Conservation (phyloP, 2,888 invertebrate genomes). For the Oxyteleia sp. region DNA sequence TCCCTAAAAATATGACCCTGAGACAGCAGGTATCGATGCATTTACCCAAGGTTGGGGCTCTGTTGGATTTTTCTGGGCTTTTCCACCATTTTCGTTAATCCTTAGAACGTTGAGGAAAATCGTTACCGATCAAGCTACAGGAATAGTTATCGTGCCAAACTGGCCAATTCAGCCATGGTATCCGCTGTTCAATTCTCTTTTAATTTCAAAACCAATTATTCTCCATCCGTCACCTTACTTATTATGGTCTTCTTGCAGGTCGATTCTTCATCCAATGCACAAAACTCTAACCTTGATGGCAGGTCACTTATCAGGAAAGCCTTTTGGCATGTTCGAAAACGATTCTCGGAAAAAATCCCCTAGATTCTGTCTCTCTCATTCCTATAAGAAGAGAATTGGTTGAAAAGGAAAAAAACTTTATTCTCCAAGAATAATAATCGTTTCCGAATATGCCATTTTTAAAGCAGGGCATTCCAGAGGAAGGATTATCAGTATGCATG, state of each 20-base stretch:
- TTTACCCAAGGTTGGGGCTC: not conserved
- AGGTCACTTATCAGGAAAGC: constrained; percentile 26
- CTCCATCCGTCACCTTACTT: constrained; percentile 1
- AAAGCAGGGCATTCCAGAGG: constrained; percentile 10
- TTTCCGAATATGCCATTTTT: not conserved
- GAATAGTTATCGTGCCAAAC: constrained; percentile 30
- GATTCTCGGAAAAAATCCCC: no score
- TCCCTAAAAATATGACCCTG: constrained; percentile 34
- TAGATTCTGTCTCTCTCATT: no score
- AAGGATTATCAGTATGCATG: constrained; percentile 20
- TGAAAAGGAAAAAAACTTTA: no score
- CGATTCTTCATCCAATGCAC: not conserved
- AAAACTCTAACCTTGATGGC: constrained; percentile 3
- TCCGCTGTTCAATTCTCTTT: not conserved
- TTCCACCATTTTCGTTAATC: constrained; percentile 54
- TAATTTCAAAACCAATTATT: constrained; percentile 1
- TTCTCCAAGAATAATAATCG: no score
- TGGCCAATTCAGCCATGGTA: constrained; percentile 28
- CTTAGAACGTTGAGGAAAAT: constrained; percentile 57
- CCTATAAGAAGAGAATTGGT: no score
- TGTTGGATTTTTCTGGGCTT: not conserved
- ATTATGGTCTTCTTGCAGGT: constrained; percentile 3
- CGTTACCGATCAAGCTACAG: constrained; percentile 38
- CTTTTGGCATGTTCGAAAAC: no score
- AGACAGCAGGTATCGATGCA: not conserved